Evolutionary conservation across 2,797 vertebrate species (phyloP).

Genomic region (Helarctos malayanus): DNA sequence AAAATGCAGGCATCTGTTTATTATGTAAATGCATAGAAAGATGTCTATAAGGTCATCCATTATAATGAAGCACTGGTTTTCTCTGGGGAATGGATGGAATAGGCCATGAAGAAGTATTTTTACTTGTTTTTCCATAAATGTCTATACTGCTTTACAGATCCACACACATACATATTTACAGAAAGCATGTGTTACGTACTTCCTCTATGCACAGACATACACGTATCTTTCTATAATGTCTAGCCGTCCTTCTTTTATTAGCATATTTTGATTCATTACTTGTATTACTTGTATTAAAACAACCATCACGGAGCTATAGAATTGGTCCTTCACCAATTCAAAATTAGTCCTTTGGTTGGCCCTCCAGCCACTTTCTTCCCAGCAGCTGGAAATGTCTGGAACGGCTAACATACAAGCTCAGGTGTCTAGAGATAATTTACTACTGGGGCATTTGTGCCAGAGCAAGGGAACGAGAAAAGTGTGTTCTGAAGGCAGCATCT

Average conservation of each 20-base stretch:
- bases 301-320: neutral
- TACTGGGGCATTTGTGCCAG: fast-evolving
- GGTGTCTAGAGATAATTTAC: neutral
- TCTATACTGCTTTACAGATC: neutral
- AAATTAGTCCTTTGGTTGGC: neutral
- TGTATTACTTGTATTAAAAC: neutral
- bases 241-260: neutral
- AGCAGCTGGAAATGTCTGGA: neutral
- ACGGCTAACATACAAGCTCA: neutral
- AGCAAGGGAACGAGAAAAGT: neutral
- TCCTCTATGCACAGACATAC: neutral
- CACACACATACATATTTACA: neutral
- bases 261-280: neutral
- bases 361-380: neutral
- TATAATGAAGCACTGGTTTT: neutral
- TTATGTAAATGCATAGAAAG: neutral
- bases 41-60: neutral
- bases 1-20: neutral
- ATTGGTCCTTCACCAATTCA: neutral
- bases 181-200: neutral
- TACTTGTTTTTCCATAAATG: slow-evolving; percentile 8
- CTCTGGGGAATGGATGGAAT: neutral
- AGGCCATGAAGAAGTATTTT: neutral
- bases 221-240: neutral
- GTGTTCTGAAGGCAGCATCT: neutral